Conservation (phyloP, 2,888 invertebrate genomes). For the Elaeidobius kamerunicus region DNA sequence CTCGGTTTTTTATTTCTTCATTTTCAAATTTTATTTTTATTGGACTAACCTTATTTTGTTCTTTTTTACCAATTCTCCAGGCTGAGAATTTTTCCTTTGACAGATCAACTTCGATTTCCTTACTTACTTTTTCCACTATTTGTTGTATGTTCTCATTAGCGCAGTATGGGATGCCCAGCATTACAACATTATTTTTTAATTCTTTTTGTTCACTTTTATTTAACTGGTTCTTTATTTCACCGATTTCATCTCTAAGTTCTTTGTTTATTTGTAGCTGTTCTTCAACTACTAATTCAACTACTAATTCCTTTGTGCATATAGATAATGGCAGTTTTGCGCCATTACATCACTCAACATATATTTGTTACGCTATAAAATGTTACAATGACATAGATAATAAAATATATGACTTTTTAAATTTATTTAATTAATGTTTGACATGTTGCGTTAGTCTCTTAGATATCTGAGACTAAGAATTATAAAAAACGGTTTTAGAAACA, state of each 20-base stretch:
- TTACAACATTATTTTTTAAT: background rate
- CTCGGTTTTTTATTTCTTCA: background rate
- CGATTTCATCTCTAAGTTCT: background rate
- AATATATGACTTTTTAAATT: too few relatives aligned
- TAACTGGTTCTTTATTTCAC: background rate
- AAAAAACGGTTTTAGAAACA: too few relatives aligned
- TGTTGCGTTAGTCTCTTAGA: too few relatives aligned
- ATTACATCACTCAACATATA: too few relatives aligned
- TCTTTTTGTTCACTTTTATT: background rate
- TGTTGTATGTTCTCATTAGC: background rate
- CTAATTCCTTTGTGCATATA: too few relatives aligned
- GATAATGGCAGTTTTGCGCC: background rate
- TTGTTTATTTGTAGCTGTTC: background rate
- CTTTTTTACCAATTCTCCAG: background rate
- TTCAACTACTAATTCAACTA: background rate
- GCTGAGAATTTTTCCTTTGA: background rate
- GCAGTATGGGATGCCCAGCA: background rate
- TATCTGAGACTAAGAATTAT: too few relatives aligned
- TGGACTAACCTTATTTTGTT: background rate
- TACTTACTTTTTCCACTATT: background rate
- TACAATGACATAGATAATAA: too few relatives aligned
- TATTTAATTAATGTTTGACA: too few relatives aligned
- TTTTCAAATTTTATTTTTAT: slow-evolving; percentile 35
- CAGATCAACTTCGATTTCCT: background rate
- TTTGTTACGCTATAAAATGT: too few relatives aligned